phyloP scores from a whole-genome alignment of 2,888 invertebrate genomes.

The Shargacucullia verbasci region DNA sequence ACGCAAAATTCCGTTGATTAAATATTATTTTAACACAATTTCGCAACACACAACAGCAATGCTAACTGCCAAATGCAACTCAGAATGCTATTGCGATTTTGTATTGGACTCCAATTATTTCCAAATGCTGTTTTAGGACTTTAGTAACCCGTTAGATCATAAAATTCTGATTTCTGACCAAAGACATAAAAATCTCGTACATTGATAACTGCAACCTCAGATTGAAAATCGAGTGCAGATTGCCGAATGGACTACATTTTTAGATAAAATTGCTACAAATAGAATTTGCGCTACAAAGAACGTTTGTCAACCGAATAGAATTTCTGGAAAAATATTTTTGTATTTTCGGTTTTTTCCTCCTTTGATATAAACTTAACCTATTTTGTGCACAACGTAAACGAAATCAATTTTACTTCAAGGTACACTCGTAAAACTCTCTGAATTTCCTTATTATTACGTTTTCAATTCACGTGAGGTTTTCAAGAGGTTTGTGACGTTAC shows the following conservation, averaged over 20 bases:
- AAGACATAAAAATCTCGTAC: not conserved
- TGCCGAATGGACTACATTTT: conserved; percentile 8
- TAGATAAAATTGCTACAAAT: conserved; percentile 15
- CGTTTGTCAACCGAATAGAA: conserved; percentile 34
- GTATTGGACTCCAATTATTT: too few relatives aligned
- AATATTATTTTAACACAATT: too few relatives aligned
- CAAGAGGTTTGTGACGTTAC: conserved; percentile 20
- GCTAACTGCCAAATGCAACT: too few relatives aligned
- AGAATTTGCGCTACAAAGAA: conserved; percentile 21
- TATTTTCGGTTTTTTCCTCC: conserved; percentile 13
- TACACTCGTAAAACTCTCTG: conserved; percentile 42
- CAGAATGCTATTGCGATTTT: too few relatives aligned
- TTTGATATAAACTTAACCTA: conserved; percentile 47
- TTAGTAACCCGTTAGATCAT: too few relatives aligned
- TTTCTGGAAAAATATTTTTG: conserved; percentile 25
- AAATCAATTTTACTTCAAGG: conserved; percentile 53
- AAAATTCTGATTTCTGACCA: not conserved
- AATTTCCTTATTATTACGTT: conserved; percentile 50
- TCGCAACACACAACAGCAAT: too few relatives aligned
- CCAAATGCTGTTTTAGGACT: too few relatives aligned
- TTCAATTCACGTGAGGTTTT: conserved; percentile 27
- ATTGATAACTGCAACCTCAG: not conserved
- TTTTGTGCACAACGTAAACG: conserved; percentile 43
- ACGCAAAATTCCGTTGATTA: not conserved
- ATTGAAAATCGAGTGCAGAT: not conserved